A percentile compares a stretch with the other conserved stretches of the same genome.
Evolutionary conservation across 23 tunicate genomes (phyloP).

Genomic region (Trididemnum nubilum): DNA sequence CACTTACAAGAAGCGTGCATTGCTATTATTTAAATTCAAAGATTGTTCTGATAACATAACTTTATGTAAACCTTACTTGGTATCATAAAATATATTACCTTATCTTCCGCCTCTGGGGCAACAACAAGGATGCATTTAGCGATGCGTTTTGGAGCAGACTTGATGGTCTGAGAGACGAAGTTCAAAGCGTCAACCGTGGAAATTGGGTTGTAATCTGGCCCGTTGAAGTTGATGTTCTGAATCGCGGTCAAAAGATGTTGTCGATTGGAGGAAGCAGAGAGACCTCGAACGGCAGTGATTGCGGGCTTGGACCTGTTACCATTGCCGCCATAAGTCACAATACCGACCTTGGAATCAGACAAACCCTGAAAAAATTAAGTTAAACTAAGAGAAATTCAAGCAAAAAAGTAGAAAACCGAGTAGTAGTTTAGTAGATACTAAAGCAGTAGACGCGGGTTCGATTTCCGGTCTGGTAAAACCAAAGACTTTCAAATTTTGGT

Average conservation of each 20-base stretch:
- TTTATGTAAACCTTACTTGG: no score
- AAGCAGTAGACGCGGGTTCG: no score
- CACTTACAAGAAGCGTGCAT: no score
- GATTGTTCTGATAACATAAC: no score
- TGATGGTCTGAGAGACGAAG: not conserved
- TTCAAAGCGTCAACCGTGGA: slow-evolving; percentile 20
- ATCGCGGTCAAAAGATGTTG: not conserved
- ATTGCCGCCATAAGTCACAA: slow-evolving; percentile 28
- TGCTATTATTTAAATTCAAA: no score
- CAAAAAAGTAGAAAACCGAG: no score
- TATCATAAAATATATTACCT: no score
- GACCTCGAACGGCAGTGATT: slow-evolving; percentile 3
- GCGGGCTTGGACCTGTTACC: not conserved
- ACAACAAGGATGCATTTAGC: slow-evolving; percentile 14
- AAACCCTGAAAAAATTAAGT: slow-evolving; percentile 20
- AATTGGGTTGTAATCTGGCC: slow-evolving; percentile 7
- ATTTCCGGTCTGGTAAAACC: no score
- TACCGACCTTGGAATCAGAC: slow-evolving; percentile 28
- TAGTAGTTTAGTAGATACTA: no score
- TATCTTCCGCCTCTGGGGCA: slow-evolving; percentile 20
- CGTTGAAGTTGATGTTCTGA: not conserved
- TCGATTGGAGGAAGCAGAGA: not conserved
- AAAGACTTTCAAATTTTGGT: no score
- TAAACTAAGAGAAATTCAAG: no score
- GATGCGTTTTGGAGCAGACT: slow-evolving; percentile 4